Conservation (phyloP, 2,888 invertebrate genomes). For the Linhomoeus sp. region DNA sequence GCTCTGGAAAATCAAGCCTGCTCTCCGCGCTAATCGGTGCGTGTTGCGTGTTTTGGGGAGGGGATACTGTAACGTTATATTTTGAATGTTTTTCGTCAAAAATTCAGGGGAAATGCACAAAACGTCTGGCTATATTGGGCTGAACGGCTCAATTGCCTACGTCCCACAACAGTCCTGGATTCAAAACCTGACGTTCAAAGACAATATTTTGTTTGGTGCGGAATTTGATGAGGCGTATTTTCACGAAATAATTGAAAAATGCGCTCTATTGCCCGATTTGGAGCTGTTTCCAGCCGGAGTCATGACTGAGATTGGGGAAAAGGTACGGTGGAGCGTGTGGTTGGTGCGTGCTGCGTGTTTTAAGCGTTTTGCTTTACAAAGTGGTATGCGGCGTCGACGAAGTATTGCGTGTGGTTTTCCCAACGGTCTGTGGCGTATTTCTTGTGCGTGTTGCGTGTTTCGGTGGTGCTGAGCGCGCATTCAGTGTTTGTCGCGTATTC, state of each 20-base stretch:
- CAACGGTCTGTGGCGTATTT: no score
- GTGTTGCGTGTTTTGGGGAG: no score
- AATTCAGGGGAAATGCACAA: neutral
- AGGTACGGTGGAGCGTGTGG: no score
- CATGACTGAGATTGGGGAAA: neutral
- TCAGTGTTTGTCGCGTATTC: no score
- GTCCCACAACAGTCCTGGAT: neutral
- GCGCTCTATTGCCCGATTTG: neutral
- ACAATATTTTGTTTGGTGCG: neutral
- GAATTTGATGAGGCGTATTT: neutral
- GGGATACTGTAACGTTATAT: no score
- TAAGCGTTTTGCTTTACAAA: no score
- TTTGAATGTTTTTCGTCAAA: no score
- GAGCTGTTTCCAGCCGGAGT: neutral
- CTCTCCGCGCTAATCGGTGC: no score
- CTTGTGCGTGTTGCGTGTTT: neutral
- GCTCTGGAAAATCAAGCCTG: no score
- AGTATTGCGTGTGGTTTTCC: no score
- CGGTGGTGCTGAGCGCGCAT: neutral
- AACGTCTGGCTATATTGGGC: neutral
- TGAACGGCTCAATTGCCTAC: neutral
- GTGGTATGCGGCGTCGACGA: no score
- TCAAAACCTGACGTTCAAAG: neutral
- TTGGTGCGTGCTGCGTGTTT: no score
- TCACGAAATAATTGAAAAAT: neutral